These are phyloP conservation scores for Carassius carassius DNA, from an alignment of 2,113 vertebrate species.

Conservation along the genomic window DNA sequence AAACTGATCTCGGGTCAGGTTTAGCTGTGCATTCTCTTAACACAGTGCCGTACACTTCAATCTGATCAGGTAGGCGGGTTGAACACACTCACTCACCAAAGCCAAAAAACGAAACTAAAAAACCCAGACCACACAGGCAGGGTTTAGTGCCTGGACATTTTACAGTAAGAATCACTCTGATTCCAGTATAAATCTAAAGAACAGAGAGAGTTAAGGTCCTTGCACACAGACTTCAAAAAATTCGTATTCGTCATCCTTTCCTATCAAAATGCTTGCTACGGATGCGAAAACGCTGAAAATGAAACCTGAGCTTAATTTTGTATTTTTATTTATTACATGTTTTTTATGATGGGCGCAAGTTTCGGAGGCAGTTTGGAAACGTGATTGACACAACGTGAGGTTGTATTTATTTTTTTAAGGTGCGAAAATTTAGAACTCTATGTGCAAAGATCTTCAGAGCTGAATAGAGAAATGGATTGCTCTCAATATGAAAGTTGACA, in stretches of 20 bases:
- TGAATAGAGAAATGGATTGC: background rate
- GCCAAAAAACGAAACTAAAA: background rate
- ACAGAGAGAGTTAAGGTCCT: background rate
- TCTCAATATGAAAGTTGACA: background rate
- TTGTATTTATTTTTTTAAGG: no score
- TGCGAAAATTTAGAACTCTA: no score
- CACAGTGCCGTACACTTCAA: conserved; percentile 46
- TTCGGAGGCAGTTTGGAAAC: no score
- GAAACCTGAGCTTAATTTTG: no score
- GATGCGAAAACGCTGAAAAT: no score
- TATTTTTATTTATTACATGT: no score
- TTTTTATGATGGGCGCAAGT: no score
- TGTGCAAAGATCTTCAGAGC: background rate
- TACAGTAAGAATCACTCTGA: background rate
- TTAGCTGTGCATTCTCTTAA: conserved; percentile 41
- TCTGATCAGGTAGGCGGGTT: conserved; percentile 40
- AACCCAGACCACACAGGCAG: conserved; percentile 21
- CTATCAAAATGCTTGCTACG: no score
- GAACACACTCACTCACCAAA: conserved; percentile 38
- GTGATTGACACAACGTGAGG: no score
- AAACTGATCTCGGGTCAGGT: conserved; percentile 53
- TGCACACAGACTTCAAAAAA: no score
- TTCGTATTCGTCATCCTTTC: no score
- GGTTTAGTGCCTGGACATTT: conserved; percentile 48
- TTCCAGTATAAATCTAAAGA: conserved; percentile 29